These are phyloP conservation scores for Corythucha ciliata DNA, from an alignment of 2,888 invertebrate genomes.

Conservation along the genomic window DNA sequence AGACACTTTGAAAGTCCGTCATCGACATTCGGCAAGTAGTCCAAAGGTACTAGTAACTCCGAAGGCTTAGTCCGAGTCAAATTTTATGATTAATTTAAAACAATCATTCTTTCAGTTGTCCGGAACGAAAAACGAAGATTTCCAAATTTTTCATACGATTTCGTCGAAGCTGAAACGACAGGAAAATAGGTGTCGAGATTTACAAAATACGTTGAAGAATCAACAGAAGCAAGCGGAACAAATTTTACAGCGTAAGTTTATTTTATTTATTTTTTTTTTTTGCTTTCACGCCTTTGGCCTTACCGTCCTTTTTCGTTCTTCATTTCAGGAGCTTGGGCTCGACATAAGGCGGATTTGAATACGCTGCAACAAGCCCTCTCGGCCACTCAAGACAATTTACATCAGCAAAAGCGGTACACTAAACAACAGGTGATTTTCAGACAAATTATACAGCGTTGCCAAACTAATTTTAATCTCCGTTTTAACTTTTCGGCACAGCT, in stretches of 20 bases:
- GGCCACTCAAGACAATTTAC: conserved; percentile 47
- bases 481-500: no score
- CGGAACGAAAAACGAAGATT: conserved; percentile 27
- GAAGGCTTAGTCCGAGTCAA: no score
- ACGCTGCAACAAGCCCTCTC: conserved; percentile 48
- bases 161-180: conserved; percentile 43
- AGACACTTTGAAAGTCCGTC: no score
- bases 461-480: conserved; percentile 5
- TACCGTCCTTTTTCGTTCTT: conserved; percentile 10
- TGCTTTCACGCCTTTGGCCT: no score
- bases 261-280: no score
- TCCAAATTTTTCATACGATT: conserved; percentile 34
- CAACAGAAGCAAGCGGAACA: conserved; percentile 56
- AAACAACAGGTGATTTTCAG: conserved; percentile 44
- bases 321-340: conserved; percentile 49
- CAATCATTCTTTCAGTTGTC: no score
- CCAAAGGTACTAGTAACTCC: no score
- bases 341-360: conserved; percentile 48
- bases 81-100: no score
- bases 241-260: conserved; percentile 54
- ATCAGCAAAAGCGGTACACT: conserved; percentile 47
- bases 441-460: neutral
- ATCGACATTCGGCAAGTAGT: no score
- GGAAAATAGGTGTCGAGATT: conserved; percentile 53
- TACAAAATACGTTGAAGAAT: conserved; percentile 52